These are phyloP conservation scores for Montipora efflorescens DNA, from an alignment of 64 coral and sea anemone species.

Conservation along the genomic window DNA sequence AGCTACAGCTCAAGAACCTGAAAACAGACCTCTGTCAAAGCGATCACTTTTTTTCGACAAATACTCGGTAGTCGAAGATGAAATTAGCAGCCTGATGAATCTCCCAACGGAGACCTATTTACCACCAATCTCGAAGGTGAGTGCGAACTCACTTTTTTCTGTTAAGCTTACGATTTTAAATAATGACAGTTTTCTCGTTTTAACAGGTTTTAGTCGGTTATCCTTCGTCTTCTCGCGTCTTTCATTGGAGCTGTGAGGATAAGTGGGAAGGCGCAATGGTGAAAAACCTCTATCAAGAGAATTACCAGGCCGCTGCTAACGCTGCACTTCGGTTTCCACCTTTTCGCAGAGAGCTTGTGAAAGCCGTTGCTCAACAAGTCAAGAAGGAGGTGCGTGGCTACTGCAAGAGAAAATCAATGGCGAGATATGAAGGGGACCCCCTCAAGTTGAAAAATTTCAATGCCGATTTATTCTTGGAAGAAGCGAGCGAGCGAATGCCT, in stretches of 20 bases:
- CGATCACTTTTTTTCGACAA: too few relatives aligned
- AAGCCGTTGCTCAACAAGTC: background rate
- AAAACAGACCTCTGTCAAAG: too few relatives aligned
- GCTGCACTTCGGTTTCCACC: slow-evolving; percentile 54
- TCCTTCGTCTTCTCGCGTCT: slow-evolving; percentile 41
- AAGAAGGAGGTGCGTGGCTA: background rate
- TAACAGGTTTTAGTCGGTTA: slow-evolving; percentile 64
- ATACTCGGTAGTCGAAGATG: too few relatives aligned
- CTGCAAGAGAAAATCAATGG: background rate
- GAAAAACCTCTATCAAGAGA: slow-evolving; percentile 38
- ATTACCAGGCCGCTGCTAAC: slow-evolving; percentile 45
- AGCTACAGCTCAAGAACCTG: too few relatives aligned
- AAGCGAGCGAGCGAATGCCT: background rate
- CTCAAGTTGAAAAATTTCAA: background rate
- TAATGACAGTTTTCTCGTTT: background rate
- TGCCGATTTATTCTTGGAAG: background rate
- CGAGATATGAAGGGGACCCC: background rate
- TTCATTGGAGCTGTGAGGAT: slow-evolving; percentile 57
- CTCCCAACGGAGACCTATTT: too few relatives aligned
- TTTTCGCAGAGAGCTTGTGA: background rate
- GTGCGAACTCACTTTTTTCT: too few relatives aligned
- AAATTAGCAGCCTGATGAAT: too few relatives aligned
- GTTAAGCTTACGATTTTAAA: background rate
- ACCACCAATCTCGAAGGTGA: too few relatives aligned
- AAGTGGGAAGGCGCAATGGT: slow-evolving; percentile 45